Evolutionary conservation across 2,888 invertebrate genomes (phyloP), one percentile per base, ranked within the genome.

Genomic region (Nebria brevicollis): DNA sequence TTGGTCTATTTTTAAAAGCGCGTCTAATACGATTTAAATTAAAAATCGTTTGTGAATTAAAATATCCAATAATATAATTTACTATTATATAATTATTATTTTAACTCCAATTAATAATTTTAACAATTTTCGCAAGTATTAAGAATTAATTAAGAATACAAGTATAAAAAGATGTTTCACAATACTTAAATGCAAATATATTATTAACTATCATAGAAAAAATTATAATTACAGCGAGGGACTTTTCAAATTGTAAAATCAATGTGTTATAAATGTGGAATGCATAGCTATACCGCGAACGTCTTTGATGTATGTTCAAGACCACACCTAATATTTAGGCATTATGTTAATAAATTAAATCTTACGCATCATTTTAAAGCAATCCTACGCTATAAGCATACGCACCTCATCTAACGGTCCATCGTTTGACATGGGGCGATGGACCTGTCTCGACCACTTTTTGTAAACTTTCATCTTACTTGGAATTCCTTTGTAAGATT

Each of bases 401-500:
- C 54, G 54, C 54, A 54, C 54, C 2, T 34, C 72, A 20, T 75
- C 80, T 80, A 80, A 75, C 80, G 80, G 80, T 78, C 78, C 25
- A 72, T 70, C 68, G 75, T 80, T 80, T 80, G 80, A 72, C 75
- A 70, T 75, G 26, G n/a, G 75, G 64, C 80, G 6, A 7, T 66
- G 68, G 72, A 77, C 81, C 68, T 64, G 81, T 81, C 81, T 77
- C 76, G 81, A 77, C 81, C 43, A 77, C 66, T 81, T 81, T 81
- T 81, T 81, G 73, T 81, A 64, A 66, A 81, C 81, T 81, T 81
- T 81, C 81, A 77, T 81, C 81, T 81, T 77, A 77, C 81, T 73
- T 81, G 81, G 81, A 81, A 81, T 81, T 81, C 81, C 75, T 81
- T 81, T 81, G 77, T 81, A 54, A 81, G 72, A 77, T 77, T 81